Conservation (phyloP, 2,113 vertebrate species). For the Cheilinus undulatus region DNA sequence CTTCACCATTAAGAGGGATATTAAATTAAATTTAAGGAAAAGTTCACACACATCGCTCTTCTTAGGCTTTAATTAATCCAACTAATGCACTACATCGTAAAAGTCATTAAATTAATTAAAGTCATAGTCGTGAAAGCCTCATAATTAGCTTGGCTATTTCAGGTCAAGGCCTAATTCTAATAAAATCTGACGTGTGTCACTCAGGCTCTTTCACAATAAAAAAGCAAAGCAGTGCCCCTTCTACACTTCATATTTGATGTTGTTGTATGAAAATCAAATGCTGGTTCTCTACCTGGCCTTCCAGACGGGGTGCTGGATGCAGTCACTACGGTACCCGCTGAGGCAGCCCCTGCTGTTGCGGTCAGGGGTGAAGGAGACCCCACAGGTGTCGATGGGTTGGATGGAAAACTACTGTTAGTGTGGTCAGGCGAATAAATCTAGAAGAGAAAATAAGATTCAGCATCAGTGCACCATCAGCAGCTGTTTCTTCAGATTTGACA, state of each 20-base stretch:
- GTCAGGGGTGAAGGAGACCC: conserved; percentile 96
- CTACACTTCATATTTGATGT: not conserved
- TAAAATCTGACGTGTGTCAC: conserved; percentile 9
- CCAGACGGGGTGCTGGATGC: conserved; percentile 70
- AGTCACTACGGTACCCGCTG: conserved; percentile 78
- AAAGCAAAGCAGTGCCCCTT: not conserved
- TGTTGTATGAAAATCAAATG: conserved; percentile 11
- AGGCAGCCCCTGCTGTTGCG: conserved; percentile 82
- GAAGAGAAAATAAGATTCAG: conserved; percentile 49
- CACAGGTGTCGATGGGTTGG: conserved; percentile 97
- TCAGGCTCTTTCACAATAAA: conserved; percentile 4
- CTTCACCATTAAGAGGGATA: conserved; percentile 33
- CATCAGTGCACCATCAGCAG: conserved; percentile 45
- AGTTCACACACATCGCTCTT: conserved; percentile 22
- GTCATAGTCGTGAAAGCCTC: conserved; percentile 20
- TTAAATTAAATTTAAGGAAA: conserved; percentile 48
- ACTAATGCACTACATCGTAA: conserved; percentile 33
- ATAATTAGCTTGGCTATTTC: conserved; percentile 16
- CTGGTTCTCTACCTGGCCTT: conserved; percentile 75
- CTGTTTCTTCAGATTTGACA: conserved; percentile 48
- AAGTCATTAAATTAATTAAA: conserved; percentile 51
- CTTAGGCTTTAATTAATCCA: conserved; percentile 50
- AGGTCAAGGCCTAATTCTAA: conserved; percentile 13
- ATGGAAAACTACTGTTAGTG: conserved; percentile 99
- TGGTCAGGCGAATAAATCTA: conserved; percentile 99